A percentile compares a stretch with the other conserved stretches of the same genome.
These are phyloP conservation scores for Hofmannophila pseudospretella DNA, from an alignment of 2,888 invertebrate species.

Conservation along the genomic window DNA sequence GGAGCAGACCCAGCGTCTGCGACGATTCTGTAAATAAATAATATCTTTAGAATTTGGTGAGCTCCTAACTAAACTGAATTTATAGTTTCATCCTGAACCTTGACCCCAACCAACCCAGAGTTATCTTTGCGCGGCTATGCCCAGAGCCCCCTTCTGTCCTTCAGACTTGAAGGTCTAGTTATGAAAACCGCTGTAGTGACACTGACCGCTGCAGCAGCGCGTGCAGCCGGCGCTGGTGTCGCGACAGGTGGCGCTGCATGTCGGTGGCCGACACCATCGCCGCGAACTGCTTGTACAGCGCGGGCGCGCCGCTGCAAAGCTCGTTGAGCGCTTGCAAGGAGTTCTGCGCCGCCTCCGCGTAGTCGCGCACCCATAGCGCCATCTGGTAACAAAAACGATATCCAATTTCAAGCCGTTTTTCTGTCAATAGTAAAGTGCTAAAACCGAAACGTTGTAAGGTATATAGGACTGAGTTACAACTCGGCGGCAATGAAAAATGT, in stretches of 20 bases:
- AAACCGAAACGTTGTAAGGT: no score
- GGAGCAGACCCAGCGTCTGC: conserved; percentile 3
- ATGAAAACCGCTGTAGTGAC: no score
- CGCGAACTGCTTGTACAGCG: conserved; percentile 26
- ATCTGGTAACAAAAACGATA: conserved; percentile 28
- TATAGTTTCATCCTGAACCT: no score
- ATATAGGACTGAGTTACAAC: no score
- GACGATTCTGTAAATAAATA: conserved; percentile 12
- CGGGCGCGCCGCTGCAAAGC: conserved; percentile 20
- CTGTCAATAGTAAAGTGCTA: no score
- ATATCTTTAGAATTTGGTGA: neutral
- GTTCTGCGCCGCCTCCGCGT: conserved; percentile 45
- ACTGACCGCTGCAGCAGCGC: conserved; percentile 35
- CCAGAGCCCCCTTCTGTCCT: no score
- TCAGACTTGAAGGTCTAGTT: no score
- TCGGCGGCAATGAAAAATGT: no score
- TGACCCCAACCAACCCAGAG: no score
- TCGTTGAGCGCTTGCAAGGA: conserved; percentile 39
- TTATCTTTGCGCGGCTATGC: no score
- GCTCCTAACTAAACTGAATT: no score
- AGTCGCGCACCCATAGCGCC: conserved; percentile 55
- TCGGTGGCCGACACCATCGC: conserved; percentile 40
- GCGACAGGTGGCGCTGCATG: conserved; percentile 28
- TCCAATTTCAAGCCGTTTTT: no score
- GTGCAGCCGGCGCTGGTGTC: conserved; percentile 37